A percentile compares a stretch with the other conserved stretches of the same genome.
phyloP scores from a whole-genome alignment of 2,113 vertebrate species.

The Tragelaphus strepsiceros region DNA sequence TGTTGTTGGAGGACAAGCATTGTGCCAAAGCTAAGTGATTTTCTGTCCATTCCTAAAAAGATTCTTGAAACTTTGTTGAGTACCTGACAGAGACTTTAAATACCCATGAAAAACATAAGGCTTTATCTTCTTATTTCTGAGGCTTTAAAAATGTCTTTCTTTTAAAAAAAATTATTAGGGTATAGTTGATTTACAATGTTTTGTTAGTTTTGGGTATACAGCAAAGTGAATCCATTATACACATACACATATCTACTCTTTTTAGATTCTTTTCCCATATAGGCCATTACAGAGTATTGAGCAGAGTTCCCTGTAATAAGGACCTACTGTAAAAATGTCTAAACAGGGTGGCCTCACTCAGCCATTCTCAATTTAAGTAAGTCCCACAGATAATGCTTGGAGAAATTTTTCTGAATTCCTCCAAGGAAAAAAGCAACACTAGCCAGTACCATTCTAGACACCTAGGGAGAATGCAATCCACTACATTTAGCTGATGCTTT shows the following conservation, averaged over 20 bases:
- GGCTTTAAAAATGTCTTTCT: background rate
- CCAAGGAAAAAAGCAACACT: background rate
- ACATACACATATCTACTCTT: background rate
- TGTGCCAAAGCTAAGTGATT: background rate
- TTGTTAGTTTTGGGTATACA: background rate
- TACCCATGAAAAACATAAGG: background rate
- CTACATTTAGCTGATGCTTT: background rate
- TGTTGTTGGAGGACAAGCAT: background rate
- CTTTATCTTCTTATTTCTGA: slow-evolving; percentile 26
- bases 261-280: background rate
- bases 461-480: background rate
- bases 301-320: background rate
- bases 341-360: background rate
- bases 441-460: background rate
- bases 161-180: background rate
- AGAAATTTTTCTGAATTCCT: slow-evolving; percentile 11
- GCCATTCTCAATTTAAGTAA: background rate
- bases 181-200: background rate
- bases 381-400: background rate
- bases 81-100: background rate
- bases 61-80: background rate
- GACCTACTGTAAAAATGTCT: background rate
- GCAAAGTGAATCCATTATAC: background rate
- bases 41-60: background rate
- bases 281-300: background rate